A percentile compares a stretch with the other conserved stretches of the same genome.
phyloP scores from a whole-genome alignment of 1,140 invertebrate species.

The Cydia strobilella region DNA sequence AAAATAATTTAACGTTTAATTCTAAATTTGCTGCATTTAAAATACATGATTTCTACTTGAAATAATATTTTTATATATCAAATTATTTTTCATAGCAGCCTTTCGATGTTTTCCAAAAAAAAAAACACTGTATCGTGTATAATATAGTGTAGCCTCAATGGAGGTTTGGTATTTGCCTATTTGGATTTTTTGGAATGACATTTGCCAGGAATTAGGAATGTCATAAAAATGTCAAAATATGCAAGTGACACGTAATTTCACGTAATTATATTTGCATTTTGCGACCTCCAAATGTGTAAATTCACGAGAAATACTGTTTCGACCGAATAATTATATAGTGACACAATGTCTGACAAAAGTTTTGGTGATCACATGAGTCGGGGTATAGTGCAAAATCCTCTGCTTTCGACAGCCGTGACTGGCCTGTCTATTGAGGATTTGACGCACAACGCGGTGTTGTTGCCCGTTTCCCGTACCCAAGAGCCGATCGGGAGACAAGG shows the following conservation, averaged over 20 bases:
- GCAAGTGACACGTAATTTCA: slow-evolving; percentile 76
- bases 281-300: slow-evolving; percentile 77
- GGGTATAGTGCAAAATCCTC: slow-evolving; percentile 73
- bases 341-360: slow-evolving; percentile 73
- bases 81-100: too few relatives aligned
- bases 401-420: slow-evolving; percentile 70
- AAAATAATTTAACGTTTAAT: background rate
- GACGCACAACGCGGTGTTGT: slow-evolving; percentile 75
- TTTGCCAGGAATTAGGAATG: background rate
- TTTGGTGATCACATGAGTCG: slow-evolving; percentile 66
- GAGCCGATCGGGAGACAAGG: slow-evolving; percentile 64
- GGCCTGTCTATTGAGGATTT: slow-evolving; percentile 75
- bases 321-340: slow-evolving; percentile 52
- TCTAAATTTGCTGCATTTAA: background rate
- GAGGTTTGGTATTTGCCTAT: background rate
- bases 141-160: background rate
- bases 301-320: slow-evolving; percentile 59
- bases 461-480: slow-evolving; percentile 66
- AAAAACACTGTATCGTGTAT: background rate
- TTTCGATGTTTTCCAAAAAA: too few relatives aligned
- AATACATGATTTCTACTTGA: background rate
- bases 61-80: background rate
- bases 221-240: slow-evolving; percentile 62
- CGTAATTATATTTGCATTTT: slow-evolving; percentile 74
- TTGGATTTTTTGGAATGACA: slow-evolving; percentile 25